Conservation (phyloP, 1,140 invertebrate genomes). For the Cephus cinctus region DNA sequence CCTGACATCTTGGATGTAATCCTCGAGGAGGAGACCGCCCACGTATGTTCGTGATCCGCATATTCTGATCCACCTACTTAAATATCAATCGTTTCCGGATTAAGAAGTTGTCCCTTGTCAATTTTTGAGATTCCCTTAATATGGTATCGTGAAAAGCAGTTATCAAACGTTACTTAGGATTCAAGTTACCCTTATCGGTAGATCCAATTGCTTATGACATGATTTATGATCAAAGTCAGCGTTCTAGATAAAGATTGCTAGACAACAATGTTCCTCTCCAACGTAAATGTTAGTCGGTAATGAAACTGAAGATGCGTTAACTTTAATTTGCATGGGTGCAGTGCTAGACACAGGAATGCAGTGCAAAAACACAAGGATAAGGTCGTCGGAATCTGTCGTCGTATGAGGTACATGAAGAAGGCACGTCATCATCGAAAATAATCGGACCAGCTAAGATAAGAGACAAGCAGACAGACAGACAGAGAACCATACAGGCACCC, state of each 20-base stretch:
- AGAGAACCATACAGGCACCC: neutral
- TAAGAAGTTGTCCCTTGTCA: neutral
- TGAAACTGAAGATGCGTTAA: too few species aligned
- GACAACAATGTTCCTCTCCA: neutral
- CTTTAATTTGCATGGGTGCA: neutral
- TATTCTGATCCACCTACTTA: neutral
- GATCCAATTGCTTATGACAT: neutral
- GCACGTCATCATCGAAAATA: conserved; percentile 45
- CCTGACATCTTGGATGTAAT: too few species aligned
- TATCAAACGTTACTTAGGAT: too few species aligned
- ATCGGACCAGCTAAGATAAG: conserved; percentile 25
- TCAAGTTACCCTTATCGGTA: neutral
- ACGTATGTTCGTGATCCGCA: neutral
- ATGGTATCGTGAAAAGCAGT: too few species aligned
- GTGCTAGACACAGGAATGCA: neutral
- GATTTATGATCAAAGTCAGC: neutral
- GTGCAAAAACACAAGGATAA: conserved; percentile 20
- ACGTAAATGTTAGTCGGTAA: neutral
- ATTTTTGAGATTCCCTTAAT: too few species aligned
- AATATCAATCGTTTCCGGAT: conserved; percentile 2
- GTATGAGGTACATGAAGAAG: conserved; percentile 15
- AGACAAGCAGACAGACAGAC: too few species aligned
- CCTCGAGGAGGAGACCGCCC: neutral
- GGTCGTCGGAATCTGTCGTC: conserved; percentile 15
- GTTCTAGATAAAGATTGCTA: neutral